Conservation (phyloP, 2,888 invertebrate species). For the Timema cristinae region DNA sequence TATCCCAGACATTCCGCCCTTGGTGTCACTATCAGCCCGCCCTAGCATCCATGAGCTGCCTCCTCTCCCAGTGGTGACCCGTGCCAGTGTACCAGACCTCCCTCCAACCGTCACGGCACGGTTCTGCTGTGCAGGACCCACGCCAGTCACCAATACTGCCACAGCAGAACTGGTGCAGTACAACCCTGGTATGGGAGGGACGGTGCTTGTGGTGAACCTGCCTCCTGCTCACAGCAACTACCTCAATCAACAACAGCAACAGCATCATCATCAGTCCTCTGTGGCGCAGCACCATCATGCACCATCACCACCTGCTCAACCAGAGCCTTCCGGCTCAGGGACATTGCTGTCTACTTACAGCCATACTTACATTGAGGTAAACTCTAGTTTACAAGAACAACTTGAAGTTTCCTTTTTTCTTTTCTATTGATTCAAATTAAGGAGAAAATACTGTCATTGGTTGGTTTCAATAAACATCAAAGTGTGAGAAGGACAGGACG, state of each 20-base stretch:
- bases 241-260: constrained; percentile 34
- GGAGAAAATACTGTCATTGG: too few species aligned
- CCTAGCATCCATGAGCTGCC: not conserved
- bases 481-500: too few species aligned
- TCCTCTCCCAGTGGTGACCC: constrained; percentile 1
- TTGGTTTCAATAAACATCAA: too few species aligned
- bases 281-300: constrained; percentile 11
- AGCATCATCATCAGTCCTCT: constrained; percentile 28
- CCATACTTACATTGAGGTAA: constrained; percentile 55
- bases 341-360: constrained; percentile 53
- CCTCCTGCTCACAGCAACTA: constrained; percentile 60
- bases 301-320: constrained; percentile 19
- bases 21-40: not conserved
- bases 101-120: constrained; percentile 34
- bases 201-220: constrained; percentile 76
- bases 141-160: constrained; percentile 42
- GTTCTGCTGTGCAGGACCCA: constrained; percentile 31
- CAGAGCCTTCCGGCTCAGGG: constrained; percentile 41
- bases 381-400: constrained; percentile 30
- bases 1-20: constrained; percentile 26
- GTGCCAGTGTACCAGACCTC: not conserved
- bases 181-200: constrained; percentile 59
- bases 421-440: constrained; percentile 24
- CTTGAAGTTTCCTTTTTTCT: not conserved
- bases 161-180: constrained; percentile 58